Evolutionary conservation across 2,113 vertebrate genomes (phyloP), one percentile per base, ranked within the genome.

Genomic region (Noturus placidus): DNA sequence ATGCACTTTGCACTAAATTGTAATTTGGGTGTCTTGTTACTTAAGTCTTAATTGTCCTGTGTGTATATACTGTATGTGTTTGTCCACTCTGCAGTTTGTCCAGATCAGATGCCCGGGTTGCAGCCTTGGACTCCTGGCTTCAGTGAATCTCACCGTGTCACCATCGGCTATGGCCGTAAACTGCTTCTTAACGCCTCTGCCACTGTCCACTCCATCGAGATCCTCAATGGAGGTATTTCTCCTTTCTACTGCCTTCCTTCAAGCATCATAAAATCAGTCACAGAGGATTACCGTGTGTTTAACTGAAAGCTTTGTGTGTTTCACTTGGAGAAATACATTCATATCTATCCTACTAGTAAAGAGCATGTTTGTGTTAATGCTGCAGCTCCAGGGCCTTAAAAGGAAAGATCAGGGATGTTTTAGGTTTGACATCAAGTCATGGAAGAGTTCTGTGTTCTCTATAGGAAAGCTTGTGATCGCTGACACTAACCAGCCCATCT

Each of bases 381-480:
- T 52, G 59, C 52, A 61, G 38, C 35, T 54, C 42, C 4, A 9
- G 5, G n/a, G 61, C 63, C 65, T 52, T 46, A 80, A 70, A 79
- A 83, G 46, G 52, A 67, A 33, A 79, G 54, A 22, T 65, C n/a
- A 25, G 1, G 2, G 22, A 17, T 82, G 79, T 42, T 61, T 61
- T 82, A 9, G 9, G 54, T 81, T 81, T 35, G 50, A 5, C 17
- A 35, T 80, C 56, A 13, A 38, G 79, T 81, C 79, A 81, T 33
- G 50, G 50, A 79, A 69, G 56, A 25, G 61, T 78, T 56, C 38
- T 77, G 38, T 65, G 67, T 69, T 85, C 56, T 79, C 22, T 79
- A n/a, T 89, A 99, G 97, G 98, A 85, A 98, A 97, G 90, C 94
- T 99, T 86, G 96, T 99, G 88, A 95, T 99, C 88, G 97, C 97